These are phyloP conservation scores for Erebia ligea DNA, from an alignment of 2,888 invertebrate genomes.

Conservation along the genomic window DNA sequence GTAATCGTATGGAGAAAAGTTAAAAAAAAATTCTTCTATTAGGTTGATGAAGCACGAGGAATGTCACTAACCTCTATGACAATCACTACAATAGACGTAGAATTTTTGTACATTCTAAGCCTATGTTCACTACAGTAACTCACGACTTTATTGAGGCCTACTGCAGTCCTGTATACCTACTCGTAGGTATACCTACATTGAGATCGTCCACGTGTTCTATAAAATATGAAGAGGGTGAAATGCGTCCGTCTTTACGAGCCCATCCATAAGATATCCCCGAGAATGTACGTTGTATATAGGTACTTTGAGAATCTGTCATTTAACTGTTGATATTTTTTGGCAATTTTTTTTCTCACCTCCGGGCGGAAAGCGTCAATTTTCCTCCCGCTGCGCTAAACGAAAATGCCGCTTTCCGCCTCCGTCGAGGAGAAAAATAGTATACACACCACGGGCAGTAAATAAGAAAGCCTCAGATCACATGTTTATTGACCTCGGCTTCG, in stretches of 20 bases:
- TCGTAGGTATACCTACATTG: not conserved
- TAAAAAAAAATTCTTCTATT: too few relatives aligned
- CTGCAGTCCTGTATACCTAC: not conserved
- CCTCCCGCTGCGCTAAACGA: too few relatives aligned
- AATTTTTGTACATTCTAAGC: too few relatives aligned
- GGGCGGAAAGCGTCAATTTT: too few relatives aligned
- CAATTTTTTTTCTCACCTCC: not conserved
- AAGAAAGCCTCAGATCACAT: too few relatives aligned
- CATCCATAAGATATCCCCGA: conserved; percentile 9
- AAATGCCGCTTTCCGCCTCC: too few relatives aligned
- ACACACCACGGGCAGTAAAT: too few relatives aligned
- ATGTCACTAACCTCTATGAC: not conserved
- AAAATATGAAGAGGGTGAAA: conserved; percentile 11
- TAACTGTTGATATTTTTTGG: not conserved
- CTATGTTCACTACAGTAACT: not conserved
- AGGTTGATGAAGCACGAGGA: not conserved
- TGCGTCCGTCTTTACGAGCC: conserved; percentile 9
- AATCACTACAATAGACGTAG: not conserved
- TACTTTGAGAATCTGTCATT: not conserved
- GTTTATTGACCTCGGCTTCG: too few relatives aligned
- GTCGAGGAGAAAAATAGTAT: too few relatives aligned
- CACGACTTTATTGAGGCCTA: not conserved
- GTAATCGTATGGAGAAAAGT: too few relatives aligned
- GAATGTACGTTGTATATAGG: not conserved
- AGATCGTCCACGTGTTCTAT: not conserved